Evolutionary conservation across 2,888 invertebrate genomes (phyloP).

Genomic region (Zootermopsis nevadensis): DNA sequence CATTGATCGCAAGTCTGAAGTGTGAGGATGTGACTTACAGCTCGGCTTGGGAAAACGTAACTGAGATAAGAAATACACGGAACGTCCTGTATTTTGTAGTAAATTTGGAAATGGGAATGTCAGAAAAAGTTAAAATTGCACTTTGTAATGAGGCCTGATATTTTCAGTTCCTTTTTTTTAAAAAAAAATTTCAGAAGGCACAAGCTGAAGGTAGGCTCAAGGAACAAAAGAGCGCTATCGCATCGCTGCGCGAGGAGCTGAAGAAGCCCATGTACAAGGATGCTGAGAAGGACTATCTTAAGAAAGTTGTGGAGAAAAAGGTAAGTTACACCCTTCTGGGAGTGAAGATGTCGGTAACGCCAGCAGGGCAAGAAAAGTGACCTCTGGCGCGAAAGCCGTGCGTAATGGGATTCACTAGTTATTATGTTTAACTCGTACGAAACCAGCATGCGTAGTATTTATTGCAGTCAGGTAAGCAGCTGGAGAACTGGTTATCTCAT

Average conservation of each 20-base stretch:
- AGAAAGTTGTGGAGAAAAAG: slow-evolving; percentile 72
- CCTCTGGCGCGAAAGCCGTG: too few species aligned
- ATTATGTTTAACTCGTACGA: too few species aligned
- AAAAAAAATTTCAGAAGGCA: slow-evolving; percentile 48
- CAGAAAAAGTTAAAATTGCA: not conserved
- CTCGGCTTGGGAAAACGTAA: too few species aligned
- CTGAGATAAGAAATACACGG: too few species aligned
- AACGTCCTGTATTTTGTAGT: too few species aligned
- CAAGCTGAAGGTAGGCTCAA: slow-evolving; percentile 58
- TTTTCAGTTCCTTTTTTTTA: not conserved
- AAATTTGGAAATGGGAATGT: not conserved
- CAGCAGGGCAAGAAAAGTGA: not conserved
- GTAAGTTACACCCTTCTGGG: slow-evolving; percentile 59
- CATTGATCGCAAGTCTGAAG: too few species aligned
- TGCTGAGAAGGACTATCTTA: slow-evolving; percentile 75
- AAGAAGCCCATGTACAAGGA: slow-evolving; percentile 74
- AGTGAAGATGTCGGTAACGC: not conserved
- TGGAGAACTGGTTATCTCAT: too few species aligned
- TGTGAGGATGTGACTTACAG: too few species aligned
- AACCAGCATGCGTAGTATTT: too few species aligned
- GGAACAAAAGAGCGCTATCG: slow-evolving; percentile 59
- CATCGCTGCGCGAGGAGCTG: slow-evolving; percentile 67
- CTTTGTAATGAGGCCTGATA: not conserved
- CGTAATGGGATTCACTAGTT: too few species aligned
- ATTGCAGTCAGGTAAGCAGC: too few species aligned